A percentile compares a stretch with the other conserved stretches of the same genome.
Conservation (phyloP, 2,888 invertebrate species). For the Drosophila testacea region DNA sequence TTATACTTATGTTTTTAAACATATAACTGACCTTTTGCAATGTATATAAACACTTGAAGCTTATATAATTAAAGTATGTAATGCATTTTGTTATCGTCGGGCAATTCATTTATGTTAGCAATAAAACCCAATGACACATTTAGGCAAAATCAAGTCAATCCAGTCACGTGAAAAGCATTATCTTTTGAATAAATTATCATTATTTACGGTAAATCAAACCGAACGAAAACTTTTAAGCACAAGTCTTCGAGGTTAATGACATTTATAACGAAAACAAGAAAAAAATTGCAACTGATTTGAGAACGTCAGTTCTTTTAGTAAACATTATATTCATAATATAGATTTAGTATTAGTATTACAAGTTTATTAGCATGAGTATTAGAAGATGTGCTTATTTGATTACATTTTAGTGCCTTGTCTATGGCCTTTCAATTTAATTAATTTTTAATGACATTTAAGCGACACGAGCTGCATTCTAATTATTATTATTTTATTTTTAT, state of each 20-base stretch:
- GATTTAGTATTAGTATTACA: neutral
- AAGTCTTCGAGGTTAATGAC: slow-evolving; percentile 72
- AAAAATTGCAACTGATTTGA: slow-evolving; percentile 33
- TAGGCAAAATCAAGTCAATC: slow-evolving; percentile 24
- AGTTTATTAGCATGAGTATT: neutral
- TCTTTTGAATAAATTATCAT: slow-evolving; percentile 38
- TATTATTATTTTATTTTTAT: slow-evolving; percentile 1
- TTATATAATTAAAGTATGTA: slow-evolving; percentile 10
- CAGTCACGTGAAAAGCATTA: slow-evolving; percentile 48
- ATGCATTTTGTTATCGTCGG: slow-evolving; percentile 14
- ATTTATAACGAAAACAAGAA: slow-evolving; percentile 21
- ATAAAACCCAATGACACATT: slow-evolving; percentile 39
- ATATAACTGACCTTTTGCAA: slow-evolving; percentile 40
- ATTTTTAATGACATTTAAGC: slow-evolving; percentile 36
- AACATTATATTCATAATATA: neutral
- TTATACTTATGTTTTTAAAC: neutral
- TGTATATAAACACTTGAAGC: slow-evolving; percentile 16
- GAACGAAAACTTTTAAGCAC: slow-evolving; percentile 38
- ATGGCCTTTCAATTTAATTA: slow-evolving; percentile 19
- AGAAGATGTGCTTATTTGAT: slow-evolving; percentile 9
- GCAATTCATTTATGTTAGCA: slow-evolving; percentile 2
- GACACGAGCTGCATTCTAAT: slow-evolving; percentile 36
- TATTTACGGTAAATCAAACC: slow-evolving; percentile 40
- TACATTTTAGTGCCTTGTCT: neutral
- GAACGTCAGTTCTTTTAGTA: slow-evolving; percentile 22